Evolutionary conservation across 2,113 vertebrate genomes (phyloP).

Genomic region (Podilymbus podiceps): DNA sequence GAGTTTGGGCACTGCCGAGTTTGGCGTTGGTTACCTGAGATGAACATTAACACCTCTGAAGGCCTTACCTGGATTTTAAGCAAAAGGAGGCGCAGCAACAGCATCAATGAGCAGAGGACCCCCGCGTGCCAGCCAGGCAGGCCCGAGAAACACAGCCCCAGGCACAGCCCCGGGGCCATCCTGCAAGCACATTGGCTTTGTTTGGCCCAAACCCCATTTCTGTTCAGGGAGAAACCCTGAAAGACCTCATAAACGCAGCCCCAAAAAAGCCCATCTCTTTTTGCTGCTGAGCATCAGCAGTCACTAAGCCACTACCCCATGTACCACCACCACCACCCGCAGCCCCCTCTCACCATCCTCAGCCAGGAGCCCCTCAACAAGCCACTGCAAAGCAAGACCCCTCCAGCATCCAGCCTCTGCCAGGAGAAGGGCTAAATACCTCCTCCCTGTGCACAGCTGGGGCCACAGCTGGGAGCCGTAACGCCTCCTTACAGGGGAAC

Average conservation of each 20-base stretch:
- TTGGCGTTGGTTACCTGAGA: neutral
- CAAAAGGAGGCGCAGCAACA: neutral
- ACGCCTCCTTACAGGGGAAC: neutral
- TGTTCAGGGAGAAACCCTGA: neutral
- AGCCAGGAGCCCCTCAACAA: neutral
- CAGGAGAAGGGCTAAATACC: neutral
- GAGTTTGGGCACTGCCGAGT: neutral
- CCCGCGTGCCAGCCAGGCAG: rapidly evolving
- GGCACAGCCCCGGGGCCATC: rapidly evolving
- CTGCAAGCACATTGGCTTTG: rapidly evolving
- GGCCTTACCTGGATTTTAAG: neutral
- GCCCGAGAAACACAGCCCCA: rapidly evolving
- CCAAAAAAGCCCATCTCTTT: neutral
- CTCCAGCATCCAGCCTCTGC: rapidly evolving
- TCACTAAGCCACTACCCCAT: neutral
- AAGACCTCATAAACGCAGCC: neutral
- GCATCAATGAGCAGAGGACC: neutral
- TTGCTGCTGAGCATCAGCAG: neutral
- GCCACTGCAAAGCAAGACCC: rapidly evolving
- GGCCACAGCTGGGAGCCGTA: neutral
- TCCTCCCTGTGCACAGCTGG: neutral
- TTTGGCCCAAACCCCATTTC: neutral
- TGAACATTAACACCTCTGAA: rapidly evolving
- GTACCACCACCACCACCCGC: rapidly evolving
- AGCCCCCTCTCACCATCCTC: rapidly evolving